Evolutionary conservation across 2,113 vertebrate genomes (phyloP).

Genomic region (Scophthalmus maximus): DNA sequence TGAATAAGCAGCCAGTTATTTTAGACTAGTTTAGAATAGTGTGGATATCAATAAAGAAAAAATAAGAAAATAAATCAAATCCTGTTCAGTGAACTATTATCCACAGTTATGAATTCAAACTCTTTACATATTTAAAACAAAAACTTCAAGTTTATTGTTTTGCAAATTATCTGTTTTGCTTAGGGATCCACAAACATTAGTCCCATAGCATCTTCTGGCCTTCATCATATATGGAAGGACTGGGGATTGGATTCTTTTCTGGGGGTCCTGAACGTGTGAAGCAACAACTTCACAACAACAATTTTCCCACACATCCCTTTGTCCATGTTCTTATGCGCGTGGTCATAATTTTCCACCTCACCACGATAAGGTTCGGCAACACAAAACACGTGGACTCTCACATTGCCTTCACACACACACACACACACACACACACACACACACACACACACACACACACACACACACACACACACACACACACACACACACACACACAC

Average conservation of each 20-base stretch:
- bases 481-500: constrained; percentile 18
- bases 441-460: constrained; percentile 14
- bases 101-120: background rate
- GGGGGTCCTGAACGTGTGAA: constrained; percentile 18
- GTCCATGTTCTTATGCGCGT: constrained; percentile 39
- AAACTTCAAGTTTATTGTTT: too few relatives aligned
- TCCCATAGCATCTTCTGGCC: background rate
- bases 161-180: background rate
- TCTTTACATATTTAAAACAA: too few relatives aligned
- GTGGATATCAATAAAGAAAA: too few relatives aligned
- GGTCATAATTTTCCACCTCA: constrained; percentile 61
- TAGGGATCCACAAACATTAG: background rate
- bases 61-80: too few relatives aligned
- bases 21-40: too few relatives aligned
- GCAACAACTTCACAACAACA: constrained; percentile 26
- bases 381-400: constrained; percentile 20
- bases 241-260: constrained; percentile 14
- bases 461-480: constrained; percentile 15
- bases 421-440: too few relatives aligned
- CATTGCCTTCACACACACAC: constrained; percentile 6
- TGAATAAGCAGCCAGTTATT: too few relatives aligned
- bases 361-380: constrained; percentile 50
- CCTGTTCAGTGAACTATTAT: too few relatives aligned
- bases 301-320: constrained; percentile 36
- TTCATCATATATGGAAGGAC: constrained; percentile 30